Base-by-base conservation (phyloP, 2,113 vertebrate species). In the Lucifuga dentata region DNA sequence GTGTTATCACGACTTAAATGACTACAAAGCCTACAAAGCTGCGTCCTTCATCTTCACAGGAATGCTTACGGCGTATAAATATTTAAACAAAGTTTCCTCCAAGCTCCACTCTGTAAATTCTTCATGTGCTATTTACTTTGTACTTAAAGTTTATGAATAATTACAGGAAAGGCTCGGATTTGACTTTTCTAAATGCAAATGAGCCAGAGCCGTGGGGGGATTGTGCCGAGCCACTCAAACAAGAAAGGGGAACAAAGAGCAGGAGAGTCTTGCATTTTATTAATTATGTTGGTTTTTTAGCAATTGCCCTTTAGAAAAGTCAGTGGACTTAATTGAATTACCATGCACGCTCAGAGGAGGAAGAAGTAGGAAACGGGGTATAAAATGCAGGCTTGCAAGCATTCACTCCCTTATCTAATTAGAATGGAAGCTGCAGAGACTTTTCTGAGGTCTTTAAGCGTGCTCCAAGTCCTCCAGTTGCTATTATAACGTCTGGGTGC, bases 241-340 rank as follows among this genome's bases (percentile, higher is more conserved):
- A 69, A 68, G 61, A 50, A 45, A 44, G 57, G 33, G 53, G 39
- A 77, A 76, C 76, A 80, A 73, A 86, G 84, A 77, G 66, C 80
- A 71, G 68, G 76, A 55, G 72, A 90, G 74, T 79, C 74, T 45
- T 55, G 73, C 52, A 51, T 88, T 87, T 83, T 86, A 84, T 87
- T 85, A 89, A 88, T 90, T 90, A 76, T 84, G 86, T 86, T 85
- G 80, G 68, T 85, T 89, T 85, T 89, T 79, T 73, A 43, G 72
- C 58, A 38, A 55, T 78, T 81, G 83, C 73, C 85, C 81, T 87
- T 82, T 87, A 38, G 62, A 88, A 81, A 87, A 86, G 68, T 61
- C 85, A 73, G 64, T 65, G 68, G 73, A 56, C 80, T 90, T 89
- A 88, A 90, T 90, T 88, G 78, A 89, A 90, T 90, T 84, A 88